These are phyloP conservation scores for Sebastes steindachneri DNA, from an alignment of 2,797 vertebrate genomes.

Conservation along the genomic window DNA sequence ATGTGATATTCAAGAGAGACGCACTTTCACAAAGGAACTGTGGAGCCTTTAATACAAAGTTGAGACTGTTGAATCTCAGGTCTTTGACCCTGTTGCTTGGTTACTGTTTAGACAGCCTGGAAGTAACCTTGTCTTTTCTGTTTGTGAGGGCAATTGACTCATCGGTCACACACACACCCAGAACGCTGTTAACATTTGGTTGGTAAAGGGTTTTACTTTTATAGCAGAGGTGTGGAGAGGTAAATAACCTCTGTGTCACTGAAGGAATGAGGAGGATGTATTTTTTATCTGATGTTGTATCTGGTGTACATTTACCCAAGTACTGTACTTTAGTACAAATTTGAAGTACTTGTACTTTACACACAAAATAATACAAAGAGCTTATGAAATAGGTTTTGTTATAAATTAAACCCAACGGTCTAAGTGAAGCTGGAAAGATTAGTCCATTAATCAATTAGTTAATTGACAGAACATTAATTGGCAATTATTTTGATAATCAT, in stretches of 20 bases:
- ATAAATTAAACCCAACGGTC: no score
- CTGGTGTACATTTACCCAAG: no score
- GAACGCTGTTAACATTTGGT: background rate
- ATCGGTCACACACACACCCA: slow-evolving; percentile 52
- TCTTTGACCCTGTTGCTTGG: slow-evolving; percentile 82
- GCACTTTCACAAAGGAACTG: background rate
- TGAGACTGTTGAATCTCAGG: slow-evolving; percentile 44
- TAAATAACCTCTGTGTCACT: slow-evolving; percentile 22
- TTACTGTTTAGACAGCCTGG: slow-evolving; percentile 79
- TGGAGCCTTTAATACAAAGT: slow-evolving; percentile 41
- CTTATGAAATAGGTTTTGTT: no score
- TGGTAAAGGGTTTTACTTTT: slow-evolving; percentile 31
- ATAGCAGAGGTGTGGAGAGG: slow-evolving; percentile 28
- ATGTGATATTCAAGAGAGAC: background rate
- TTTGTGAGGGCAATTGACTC: slow-evolving; percentile 55
- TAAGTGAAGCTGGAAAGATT: no score
- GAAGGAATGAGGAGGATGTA: background rate
- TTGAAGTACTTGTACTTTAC: no score
- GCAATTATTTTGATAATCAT: no score
- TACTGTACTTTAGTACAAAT: no score
- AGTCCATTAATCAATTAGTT: no score
- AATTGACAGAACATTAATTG: no score
- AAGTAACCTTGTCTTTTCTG: slow-evolving; percentile 40
- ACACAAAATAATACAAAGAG: no score
- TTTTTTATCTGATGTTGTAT: background rate